Evolutionary conservation across 2,113 vertebrate genomes (phyloP), one percentile per base, ranked within the genome.

Genomic region (Melanerpes aurifrons): DNA sequence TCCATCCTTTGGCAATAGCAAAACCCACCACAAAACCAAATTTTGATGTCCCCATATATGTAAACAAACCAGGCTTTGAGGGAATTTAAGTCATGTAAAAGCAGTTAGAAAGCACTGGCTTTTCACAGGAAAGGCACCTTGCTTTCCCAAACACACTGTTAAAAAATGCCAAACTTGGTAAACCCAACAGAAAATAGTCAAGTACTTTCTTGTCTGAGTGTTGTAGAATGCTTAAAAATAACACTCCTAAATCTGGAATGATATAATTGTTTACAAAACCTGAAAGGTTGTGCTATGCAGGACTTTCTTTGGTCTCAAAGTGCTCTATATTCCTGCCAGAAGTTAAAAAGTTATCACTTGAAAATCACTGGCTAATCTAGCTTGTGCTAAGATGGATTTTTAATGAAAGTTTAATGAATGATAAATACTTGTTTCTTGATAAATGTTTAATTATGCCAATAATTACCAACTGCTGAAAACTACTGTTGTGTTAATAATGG

Each of bases 391-490:
- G 96, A 98, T 98, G 97, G 97, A 98, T 98, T 98, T 98, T 98
- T 98, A 98, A 98, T 98, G 97, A 98, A 98, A 98, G 96, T 98
- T 98, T 98, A 98, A 98, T 98, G 98, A 98, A 98, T 98, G 98
- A 98, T 98, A 98, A 98, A 98, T 98, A 98, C 97, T 98, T 92
- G 83, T 97, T 98, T 98, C 98, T 98, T 98, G 97, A 98, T 98
- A 98, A 98, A 98, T 98, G 98, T 98, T 98, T 98, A 98, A 98
- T 98, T 98, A 98, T 98, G 98, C 98, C 98, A 98, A 98, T 98
- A 98, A 98, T 98, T 98, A 98, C 98, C 97, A 98, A 98, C 98
- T 98, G 98, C 97, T 98, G 98, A 98, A 98, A 98, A 98, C 97
- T 96, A 98, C 98, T 98, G 98, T 98, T 98, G 98, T 98, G 98